Evolutionary conservation across 30 jellyfish, hydroid and myxozoan species (phyloP).

Genomic region (Catostylus mosaicus): DNA sequence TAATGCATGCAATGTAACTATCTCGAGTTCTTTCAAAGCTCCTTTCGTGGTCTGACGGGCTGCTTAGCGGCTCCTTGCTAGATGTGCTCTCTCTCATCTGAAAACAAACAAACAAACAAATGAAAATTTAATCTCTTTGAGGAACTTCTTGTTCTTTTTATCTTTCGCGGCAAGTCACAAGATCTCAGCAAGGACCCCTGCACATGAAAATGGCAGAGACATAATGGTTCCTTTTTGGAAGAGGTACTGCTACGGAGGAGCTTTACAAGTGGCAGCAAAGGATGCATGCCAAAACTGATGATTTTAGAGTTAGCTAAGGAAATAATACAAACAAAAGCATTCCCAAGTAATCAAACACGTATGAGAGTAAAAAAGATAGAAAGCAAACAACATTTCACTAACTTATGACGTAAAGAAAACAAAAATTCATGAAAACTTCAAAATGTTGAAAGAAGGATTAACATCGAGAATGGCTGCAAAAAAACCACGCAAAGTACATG

Average conservation of each 20-base stretch:
- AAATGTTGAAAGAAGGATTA: not conserved
- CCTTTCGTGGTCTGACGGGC: slow-evolving; percentile 65
- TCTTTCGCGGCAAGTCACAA: too few species aligned
- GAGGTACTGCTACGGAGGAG: too few species aligned
- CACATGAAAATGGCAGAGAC: not conserved
- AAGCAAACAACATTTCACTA: too few species aligned
- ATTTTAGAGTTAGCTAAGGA: too few species aligned
- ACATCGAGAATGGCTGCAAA: not conserved
- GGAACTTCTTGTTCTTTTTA: not conserved
- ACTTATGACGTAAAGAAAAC: too few species aligned
- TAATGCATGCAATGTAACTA: slow-evolving; percentile 59
- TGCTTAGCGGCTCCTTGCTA: slow-evolving; percentile 29
- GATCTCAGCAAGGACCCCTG: too few species aligned
- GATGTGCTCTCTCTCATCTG: slow-evolving; percentile 59
- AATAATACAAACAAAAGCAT: too few species aligned
- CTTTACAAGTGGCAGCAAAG: too few species aligned
- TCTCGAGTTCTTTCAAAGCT: slow-evolving; percentile 71
- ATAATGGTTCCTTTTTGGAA: too few species aligned
- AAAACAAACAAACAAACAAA: slow-evolving; percentile 1
- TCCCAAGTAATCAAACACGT: too few species aligned
- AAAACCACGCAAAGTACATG: not conserved
- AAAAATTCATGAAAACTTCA: not conserved
- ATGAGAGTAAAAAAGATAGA: too few species aligned
- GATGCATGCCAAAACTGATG: too few species aligned
- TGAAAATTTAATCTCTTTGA: not conserved